These are phyloP conservation scores for Bettongia penicillata DNA, from an alignment of 2,113 vertebrate species.

Conservation along the genomic window DNA sequence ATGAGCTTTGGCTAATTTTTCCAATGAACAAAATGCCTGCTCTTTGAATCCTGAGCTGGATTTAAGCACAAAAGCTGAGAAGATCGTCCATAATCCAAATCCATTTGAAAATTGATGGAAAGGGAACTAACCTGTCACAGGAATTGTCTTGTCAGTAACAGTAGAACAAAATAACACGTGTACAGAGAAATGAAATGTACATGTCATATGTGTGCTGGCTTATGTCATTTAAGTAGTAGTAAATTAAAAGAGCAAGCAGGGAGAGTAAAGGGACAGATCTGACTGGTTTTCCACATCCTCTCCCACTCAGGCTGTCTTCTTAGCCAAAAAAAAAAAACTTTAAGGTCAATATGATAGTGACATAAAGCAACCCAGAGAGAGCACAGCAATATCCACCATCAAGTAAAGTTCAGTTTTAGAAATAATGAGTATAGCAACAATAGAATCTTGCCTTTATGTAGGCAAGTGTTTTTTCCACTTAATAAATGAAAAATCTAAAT, in stretches of 20 bases:
- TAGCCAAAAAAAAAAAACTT: constrained; percentile 49
- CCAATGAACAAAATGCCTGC: constrained; percentile 57
- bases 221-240: not conserved
- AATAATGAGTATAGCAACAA: not conserved
- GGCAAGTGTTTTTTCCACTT: not conserved
- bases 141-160: constrained; percentile 14
- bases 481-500: constrained; percentile 1
- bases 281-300: constrained; percentile 28
- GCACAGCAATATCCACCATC: not conserved
- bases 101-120: constrained; percentile 63
- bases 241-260: not conserved
- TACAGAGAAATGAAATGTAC: not conserved
- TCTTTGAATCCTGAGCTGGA: constrained; percentile 75
- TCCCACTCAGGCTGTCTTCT: constrained; percentile 23
- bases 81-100: constrained; percentile 65
- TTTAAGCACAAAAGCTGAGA: constrained; percentile 63
- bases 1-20: constrained; percentile 77
- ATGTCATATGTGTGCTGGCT: not conserved
- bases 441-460: not conserved
- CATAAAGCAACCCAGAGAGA: not conserved
- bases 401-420: constrained; percentile 44
- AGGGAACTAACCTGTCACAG: not conserved
- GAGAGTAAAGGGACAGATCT: constrained; percentile 1
- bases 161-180: not conserved
- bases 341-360: constrained; percentile 61